Evolutionary conservation across 2,113 vertebrate genomes (phyloP).

Genomic region (Corythornis cristatus): DNA sequence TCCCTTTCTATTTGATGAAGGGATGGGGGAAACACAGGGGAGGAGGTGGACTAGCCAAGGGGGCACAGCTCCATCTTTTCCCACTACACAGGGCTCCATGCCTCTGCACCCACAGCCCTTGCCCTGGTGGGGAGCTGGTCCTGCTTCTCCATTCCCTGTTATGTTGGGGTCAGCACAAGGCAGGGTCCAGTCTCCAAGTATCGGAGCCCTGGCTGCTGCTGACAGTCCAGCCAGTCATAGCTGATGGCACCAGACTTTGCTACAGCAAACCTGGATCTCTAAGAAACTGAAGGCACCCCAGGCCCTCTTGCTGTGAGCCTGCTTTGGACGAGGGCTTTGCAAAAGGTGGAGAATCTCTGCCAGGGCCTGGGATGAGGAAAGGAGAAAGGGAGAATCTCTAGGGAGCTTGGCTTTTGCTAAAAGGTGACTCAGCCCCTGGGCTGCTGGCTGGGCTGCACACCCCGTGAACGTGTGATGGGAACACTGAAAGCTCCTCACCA

Average conservation of each 20-base stretch:
- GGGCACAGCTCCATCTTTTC: background rate
- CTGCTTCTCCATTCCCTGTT: background rate
- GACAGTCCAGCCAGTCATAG: background rate
- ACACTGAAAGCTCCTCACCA: background rate
- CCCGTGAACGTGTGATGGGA: background rate
- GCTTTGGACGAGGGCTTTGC: background rate
- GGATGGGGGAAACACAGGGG: background rate
- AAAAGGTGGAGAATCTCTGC: background rate
- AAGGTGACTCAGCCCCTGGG: background rate
- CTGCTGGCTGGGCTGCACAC: fast-evolving
- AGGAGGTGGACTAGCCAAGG: fast-evolving
- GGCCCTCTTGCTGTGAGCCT: fast-evolving
- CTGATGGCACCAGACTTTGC: background rate
- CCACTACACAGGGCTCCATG: fast-evolving
- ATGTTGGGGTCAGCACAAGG: background rate
- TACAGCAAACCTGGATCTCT: background rate
- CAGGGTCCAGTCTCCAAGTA: background rate
- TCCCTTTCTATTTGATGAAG: background rate
- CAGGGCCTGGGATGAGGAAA: fast-evolving
- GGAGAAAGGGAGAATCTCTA: background rate
- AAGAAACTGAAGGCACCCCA: background rate
- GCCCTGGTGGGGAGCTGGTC: fast-evolving
- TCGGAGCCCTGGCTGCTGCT: background rate
- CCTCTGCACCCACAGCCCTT: background rate
- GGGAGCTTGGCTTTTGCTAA: background rate